These are phyloP conservation scores for Carassius carassius DNA, from an alignment of 2,113 vertebrate species.

Conservation along the genomic window DNA sequence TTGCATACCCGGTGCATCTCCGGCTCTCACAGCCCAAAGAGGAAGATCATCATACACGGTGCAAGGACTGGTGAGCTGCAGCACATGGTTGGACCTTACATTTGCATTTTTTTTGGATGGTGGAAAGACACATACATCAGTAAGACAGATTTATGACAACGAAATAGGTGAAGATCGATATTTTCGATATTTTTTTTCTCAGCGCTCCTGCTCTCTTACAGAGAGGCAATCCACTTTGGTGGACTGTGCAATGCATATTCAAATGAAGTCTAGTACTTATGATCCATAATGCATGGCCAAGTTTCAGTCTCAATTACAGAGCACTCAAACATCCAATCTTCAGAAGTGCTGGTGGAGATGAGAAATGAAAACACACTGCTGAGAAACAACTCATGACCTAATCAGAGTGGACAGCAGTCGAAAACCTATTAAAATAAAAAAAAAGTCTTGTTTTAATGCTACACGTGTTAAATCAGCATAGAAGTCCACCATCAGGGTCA, in stretches of 20 bases:
- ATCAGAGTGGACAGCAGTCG: constrained; percentile 47
- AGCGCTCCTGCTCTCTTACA: constrained; percentile 2
- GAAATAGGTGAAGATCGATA: neutral
- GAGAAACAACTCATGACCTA: constrained; percentile 35
- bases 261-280: constrained; percentile 31
- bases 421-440: neutral
- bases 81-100: constrained; percentile 21
- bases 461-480: neutral
- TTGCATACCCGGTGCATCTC: constrained; percentile 19
- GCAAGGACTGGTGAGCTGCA: constrained; percentile 18
- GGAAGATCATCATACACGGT: constrained; percentile 25
- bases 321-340: constrained; percentile 32
- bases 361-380: constrained; percentile 44
- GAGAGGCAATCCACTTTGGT: constrained; percentile 23
- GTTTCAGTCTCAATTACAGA: constrained; percentile 50
- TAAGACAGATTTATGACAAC: neutral
- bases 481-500: constrained; percentile 21
- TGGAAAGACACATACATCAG: constrained; percentile 12
- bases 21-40: constrained; percentile 11
- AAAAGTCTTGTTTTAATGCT: neutral
- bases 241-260: constrained; percentile 37
- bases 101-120: neutral
- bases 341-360: constrained; percentile 32
- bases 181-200: no score
- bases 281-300: constrained; percentile 54